phyloP scores from a whole-genome alignment of 2,797 vertebrate genomes.

The Cryptoprocta ferox region DNA sequence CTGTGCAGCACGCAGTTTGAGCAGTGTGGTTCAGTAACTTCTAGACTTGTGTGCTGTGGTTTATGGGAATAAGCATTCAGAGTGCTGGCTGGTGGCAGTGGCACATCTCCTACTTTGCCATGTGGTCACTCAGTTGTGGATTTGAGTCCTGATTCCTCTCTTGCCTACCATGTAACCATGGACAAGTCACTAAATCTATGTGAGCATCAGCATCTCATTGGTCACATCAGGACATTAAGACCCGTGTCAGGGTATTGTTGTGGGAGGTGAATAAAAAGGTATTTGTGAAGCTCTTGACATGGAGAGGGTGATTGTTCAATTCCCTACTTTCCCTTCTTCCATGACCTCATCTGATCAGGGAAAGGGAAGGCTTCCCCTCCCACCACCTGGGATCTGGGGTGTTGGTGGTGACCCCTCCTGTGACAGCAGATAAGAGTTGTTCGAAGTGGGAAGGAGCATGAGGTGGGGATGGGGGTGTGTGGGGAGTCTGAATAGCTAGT shows the following conservation, averaged over 20 bases:
- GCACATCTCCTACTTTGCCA: not conserved
- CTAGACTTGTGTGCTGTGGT: not conserved
- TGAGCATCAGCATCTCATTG: not conserved
- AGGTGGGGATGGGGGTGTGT: not conserved
- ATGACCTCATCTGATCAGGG: not conserved
- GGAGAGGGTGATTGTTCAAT: not conserved
- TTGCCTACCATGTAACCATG: not conserved
- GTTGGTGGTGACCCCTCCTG: not conserved
- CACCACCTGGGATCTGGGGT: not conserved
- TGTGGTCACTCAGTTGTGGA: not conserved
- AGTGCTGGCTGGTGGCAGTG: not conserved
- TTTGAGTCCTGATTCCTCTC: not conserved
- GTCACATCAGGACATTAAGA: not conserved
- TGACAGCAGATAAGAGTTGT: not conserved
- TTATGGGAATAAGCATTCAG: not conserved
- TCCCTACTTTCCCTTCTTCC: not conserved
- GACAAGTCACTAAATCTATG: not conserved
- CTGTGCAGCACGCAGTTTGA: rapidly evolving
- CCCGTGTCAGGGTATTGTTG: not conserved
- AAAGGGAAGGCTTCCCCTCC: not conserved
- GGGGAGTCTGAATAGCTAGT: not conserved
- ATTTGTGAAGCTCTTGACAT: not conserved
- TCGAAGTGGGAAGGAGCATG: not conserved
- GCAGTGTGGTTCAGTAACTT: not conserved
- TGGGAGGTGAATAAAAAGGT: not conserved